Conservation (phyloP, 2,113 vertebrate genomes). For the Petrocephalus zakoni region DNA sequence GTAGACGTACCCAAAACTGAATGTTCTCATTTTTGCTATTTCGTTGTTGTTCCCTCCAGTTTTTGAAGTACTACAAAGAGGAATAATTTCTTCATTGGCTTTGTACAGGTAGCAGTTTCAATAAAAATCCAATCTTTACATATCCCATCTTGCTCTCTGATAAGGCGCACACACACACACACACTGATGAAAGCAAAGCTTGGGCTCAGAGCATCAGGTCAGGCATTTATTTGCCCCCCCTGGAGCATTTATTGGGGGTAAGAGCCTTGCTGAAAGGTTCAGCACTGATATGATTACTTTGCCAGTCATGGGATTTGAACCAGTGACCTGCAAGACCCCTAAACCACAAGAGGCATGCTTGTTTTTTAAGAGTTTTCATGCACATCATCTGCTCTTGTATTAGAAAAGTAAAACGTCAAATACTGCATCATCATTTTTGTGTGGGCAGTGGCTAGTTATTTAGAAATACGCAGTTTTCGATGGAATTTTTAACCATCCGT, state of each 20-base stretch:
- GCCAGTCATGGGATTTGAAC: background rate
- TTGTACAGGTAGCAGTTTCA: background rate
- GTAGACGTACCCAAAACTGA: no score
- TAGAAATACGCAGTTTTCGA: background rate
- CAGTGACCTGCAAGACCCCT: background rate
- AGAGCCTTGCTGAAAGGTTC: background rate
- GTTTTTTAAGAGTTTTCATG: background rate
- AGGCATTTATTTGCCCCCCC: background rate
- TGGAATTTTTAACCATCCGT: background rate
- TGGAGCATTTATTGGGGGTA: background rate
- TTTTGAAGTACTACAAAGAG: background rate
- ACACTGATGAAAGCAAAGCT: background rate
- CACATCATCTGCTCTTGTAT: background rate
- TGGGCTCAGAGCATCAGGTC: background rate
- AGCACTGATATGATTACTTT: background rate
- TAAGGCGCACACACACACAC: background rate
- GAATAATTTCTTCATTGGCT: background rate
- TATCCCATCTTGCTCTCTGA: background rate
- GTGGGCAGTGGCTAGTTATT: background rate
- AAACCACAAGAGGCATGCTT: background rate
- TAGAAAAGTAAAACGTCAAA: background rate
- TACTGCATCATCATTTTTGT: background rate
- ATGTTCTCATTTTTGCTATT: background rate
- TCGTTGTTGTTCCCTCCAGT: background rate
- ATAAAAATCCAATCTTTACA: background rate